Percentiles rank a stretch among this genome's conserved stretches.
Evolutionary conservation across 2,888 invertebrate genomes (phyloP).

Genomic region (Pristionchus entomophagus): DNA sequence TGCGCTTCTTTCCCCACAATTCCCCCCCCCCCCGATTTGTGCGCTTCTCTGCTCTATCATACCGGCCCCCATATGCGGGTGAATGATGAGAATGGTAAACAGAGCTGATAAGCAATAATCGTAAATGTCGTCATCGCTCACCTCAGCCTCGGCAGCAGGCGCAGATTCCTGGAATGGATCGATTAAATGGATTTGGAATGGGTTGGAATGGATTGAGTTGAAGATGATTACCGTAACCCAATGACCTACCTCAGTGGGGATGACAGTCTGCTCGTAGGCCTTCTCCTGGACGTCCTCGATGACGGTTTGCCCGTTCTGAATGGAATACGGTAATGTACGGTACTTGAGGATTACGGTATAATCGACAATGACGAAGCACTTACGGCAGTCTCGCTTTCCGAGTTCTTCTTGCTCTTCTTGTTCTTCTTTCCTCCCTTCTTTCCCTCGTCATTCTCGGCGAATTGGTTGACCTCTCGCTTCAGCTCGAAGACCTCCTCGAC

Average conservation of each 20-base stretch:
- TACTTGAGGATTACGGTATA: not conserved
- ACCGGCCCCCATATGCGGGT: not conserved
- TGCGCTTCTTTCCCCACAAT: not conserved
- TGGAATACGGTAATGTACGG: constrained; percentile 45
- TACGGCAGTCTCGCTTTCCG: constrained; percentile 49
- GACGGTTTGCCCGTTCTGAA: constrained; percentile 48
- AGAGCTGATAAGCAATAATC: not conserved
- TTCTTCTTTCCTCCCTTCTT: constrained; percentile 49
- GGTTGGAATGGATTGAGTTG: too few relatives aligned
- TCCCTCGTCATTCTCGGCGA: constrained; percentile 42
- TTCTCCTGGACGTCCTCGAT: constrained; percentile 30
- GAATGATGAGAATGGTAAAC: constrained; percentile 28
- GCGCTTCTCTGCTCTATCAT: not conserved
- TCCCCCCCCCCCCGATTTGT: not conserved
- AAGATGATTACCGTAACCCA: too few relatives aligned
- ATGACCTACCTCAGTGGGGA: not conserved
- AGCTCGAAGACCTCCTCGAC: constrained; percentile 9
- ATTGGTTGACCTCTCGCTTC: constrained; percentile 35
- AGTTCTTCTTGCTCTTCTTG: constrained; percentile 55
- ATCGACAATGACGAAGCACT: not conserved
- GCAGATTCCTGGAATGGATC: not conserved
- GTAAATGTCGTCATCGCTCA: constrained; percentile 18
- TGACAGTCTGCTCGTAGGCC: constrained; percentile 19
- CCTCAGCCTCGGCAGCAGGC: not conserved
- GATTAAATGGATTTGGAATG: not conserved